phyloP scores from a whole-genome alignment of 2,888 invertebrate species.

The Dryobota labecula region DNA sequence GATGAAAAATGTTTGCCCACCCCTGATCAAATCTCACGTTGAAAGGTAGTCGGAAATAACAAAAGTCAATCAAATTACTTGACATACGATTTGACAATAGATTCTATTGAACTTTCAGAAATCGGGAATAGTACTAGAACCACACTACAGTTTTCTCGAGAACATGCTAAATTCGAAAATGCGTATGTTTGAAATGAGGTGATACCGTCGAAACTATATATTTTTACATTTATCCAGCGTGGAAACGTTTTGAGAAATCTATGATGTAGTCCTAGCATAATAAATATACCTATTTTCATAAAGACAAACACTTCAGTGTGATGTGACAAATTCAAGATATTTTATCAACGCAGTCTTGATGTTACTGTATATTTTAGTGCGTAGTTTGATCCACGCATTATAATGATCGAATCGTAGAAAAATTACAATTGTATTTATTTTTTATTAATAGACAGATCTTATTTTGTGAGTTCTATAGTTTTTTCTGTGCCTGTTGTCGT shows the following conservation, averaged over 20 bases:
- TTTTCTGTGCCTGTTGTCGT: conserved; percentile 20
- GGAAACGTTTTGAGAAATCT: conserved; percentile 20
- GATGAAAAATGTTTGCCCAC: too few relatives aligned
- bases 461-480: conserved; percentile 48
- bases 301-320: conserved; percentile 39
- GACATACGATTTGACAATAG: background rate
- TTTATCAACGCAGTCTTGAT: conserved; percentile 33
- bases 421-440: conserved; percentile 67
- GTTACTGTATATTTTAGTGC: conserved; percentile 9
- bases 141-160: conserved; percentile 22
- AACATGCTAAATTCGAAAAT: background rate
- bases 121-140: conserved; percentile 10
- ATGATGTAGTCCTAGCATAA: conserved; percentile 18
- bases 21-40: too few relatives aligned
- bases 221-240: conserved; percentile 29
- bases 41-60: conserved; percentile 2
- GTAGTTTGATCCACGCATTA: background rate
- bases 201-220: conserved; percentile 8
- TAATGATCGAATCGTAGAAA: conserved; percentile 42
- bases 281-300: conserved; percentile 50
- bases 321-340: conserved; percentile 30
- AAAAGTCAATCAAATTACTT: background rate
- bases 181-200: background rate
- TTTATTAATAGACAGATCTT: conserved; percentile 56
- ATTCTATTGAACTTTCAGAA: conserved; percentile 25